Evolutionary conservation across 2,113 vertebrate genomes (phyloP).

Genomic region (Theropithecus gelada): DNA sequence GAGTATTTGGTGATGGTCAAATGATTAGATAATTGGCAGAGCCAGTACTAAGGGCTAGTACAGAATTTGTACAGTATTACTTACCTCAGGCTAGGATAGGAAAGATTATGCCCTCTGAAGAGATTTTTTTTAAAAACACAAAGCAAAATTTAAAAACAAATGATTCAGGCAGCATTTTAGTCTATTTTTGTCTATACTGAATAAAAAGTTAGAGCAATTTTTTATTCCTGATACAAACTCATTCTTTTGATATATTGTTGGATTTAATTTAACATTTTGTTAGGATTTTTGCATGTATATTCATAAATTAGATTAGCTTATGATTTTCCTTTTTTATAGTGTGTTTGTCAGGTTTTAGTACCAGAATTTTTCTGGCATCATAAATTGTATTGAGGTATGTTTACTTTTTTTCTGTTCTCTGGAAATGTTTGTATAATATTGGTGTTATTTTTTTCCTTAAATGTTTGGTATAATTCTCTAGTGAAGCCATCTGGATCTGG

Average conservation of each 20-base stretch:
- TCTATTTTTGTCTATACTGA: not conserved
- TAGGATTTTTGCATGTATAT: not conserved
- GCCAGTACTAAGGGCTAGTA: not conserved
- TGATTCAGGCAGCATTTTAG: not conserved
- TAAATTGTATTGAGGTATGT: not conserved
- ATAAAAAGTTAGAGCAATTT: not conserved
- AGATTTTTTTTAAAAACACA: not conserved
- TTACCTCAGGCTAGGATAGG: not conserved
- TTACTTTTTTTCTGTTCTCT: slow-evolving; percentile 10
- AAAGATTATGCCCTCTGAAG: not conserved
- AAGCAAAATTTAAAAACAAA: not conserved
- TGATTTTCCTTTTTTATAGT: slow-evolving; percentile 8
- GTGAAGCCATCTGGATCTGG: not conserved
- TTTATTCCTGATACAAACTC: not conserved
- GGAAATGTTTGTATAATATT: not conserved
- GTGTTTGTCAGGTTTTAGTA: not conserved
- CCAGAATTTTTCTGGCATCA: not conserved
- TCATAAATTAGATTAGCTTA: not conserved
- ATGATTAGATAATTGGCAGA: not conserved
- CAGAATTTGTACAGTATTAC: not conserved
- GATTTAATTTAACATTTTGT: slow-evolving; percentile 32
- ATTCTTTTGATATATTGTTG: not conserved
- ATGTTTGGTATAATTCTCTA: not conserved
- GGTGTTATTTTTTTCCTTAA: not conserved
- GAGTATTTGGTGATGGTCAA: not conserved